Evolutionary conservation across 2,888 invertebrate species (phyloP), one percentile per base, ranked within the genome.

Genomic region (Brenthis ino): DNA sequence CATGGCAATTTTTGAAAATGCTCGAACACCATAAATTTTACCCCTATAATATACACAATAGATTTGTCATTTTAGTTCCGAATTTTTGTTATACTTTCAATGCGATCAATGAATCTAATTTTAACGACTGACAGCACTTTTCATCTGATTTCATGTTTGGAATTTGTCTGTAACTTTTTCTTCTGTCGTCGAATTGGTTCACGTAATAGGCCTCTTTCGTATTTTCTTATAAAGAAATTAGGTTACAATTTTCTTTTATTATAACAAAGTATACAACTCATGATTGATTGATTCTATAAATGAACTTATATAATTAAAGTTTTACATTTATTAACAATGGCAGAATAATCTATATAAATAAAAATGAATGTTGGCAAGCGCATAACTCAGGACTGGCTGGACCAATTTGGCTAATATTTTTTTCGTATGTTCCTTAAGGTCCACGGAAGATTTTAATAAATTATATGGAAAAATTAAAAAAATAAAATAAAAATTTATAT

Each of bases 51-150:
- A 67, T 73, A 82, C 84, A 86, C 88, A 76, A 80, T 82, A 79
- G 78, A 87, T 91, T 91, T 91, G 80, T 85, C 91, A 91, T 91
- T 86, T 87, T 90, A 82, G 74, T 74, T 79, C 81, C 80, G 77
- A 85, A 87, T 82, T 77, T 43, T 43, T 74, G 68, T 75, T 75
- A 75, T 76, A 75, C 76, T 78, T 77, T 74, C 63, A 64, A 57
- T 57, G 28, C 50, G 64, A 56, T 75, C 76, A 65, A 77, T 72
- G 78, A 77, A 63, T 63, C 53, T 37, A 77, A 81, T 81, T 82
- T 82, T 83, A 82, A 78, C 78, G 77, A 77, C 71, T 87, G 90
- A 88, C 87, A 85, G 77, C 72, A 65, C 74, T 72, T 77, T 77
- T 82, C 82, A 83, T 77, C 72, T 79, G 65, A 78, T 78, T 91